phyloP scores from a whole-genome alignment of 2,797 vertebrate species.

The Tamandua tetradactyla region DNA sequence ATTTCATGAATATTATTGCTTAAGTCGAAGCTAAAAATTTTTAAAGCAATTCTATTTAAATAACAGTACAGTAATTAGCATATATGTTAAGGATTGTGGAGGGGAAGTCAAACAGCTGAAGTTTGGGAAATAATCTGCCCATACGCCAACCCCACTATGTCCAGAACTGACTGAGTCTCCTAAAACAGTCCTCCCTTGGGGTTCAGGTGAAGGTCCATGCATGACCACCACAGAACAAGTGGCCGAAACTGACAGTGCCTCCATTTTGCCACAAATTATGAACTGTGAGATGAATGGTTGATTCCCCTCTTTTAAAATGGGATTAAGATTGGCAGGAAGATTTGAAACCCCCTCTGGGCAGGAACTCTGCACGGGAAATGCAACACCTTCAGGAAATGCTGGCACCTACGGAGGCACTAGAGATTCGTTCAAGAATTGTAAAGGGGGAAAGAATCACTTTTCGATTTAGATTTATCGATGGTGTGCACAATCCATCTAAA shows the following conservation, averaged over 20 bases:
- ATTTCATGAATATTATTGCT: neutral
- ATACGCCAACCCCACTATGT: neutral
- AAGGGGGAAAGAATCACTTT: neutral
- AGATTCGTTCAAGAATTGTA: neutral
- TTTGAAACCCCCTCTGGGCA: neutral
- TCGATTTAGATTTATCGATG: neutral
- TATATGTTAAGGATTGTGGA: neutral
- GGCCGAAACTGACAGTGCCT: neutral
- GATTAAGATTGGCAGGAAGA: neutral
- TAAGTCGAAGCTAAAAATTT: neutral
- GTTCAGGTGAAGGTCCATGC: neutral
- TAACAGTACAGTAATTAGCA: neutral
- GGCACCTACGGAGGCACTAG: neutral
- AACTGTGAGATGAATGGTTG: neutral
- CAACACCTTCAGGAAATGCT: neutral
- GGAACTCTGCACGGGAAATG: neutral
- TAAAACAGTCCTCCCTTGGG: neutral
- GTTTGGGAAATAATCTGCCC: neutral
- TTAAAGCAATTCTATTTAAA: neutral
- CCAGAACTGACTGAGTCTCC: neutral
- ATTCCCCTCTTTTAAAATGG: neutral
- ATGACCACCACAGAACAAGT: neutral
- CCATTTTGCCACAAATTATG: neutral
- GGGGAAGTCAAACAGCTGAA: neutral
- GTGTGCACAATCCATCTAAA: neutral